A percentile compares a stretch with the other conserved stretches of the same genome.
phyloP scores from a whole-genome alignment of 2,888 invertebrate species.

The Tetrapedia diversipes region DNA sequence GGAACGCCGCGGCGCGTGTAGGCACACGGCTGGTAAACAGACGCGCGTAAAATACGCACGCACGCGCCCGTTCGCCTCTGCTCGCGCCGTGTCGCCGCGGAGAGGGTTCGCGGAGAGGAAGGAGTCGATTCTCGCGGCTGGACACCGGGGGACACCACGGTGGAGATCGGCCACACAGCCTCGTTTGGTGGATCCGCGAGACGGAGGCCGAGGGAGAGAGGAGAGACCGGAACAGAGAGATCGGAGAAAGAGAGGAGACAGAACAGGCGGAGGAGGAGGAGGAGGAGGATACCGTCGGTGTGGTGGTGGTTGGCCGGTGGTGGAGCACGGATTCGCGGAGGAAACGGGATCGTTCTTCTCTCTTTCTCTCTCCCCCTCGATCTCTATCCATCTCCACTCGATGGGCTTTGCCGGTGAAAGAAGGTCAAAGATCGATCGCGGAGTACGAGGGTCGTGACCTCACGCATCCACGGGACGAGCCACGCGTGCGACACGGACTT shows the following conservation, averaged over 20 bases:
- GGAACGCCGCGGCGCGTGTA: conserved; percentile 68
- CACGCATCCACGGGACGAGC: conserved; percentile 64
- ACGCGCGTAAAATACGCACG: conserved; percentile 53
- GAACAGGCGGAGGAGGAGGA: too few species aligned
- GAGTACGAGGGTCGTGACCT: conserved; percentile 73
- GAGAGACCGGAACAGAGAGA: conserved; percentile 39
- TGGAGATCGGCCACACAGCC: conserved; percentile 29
- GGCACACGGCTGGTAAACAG: conserved; percentile 45
- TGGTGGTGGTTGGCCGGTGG: conserved; percentile 5
- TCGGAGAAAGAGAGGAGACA: conserved; percentile 11
- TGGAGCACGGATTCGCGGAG: conserved; percentile 21
- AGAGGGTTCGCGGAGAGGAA: conserved; percentile 9
- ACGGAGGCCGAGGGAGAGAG: conserved; percentile 58
- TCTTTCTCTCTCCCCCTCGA: conserved; percentile 67
- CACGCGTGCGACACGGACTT: conserved; percentile 59
- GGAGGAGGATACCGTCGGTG: neutral
- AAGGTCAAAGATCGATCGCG: conserved; percentile 77
- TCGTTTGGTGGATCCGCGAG: conserved; percentile 31
- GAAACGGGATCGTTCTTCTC: conserved; percentile 35
- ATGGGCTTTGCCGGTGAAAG: conserved; percentile 72
- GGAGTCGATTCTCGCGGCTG: conserved; percentile 20
- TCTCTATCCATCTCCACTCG: conserved; percentile 60
- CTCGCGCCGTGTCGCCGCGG: conserved; percentile 5
- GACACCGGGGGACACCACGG: conserved; percentile 23
- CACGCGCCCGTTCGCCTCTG: conserved; percentile 32